Evolutionary conservation across 1,140 invertebrate species (phyloP), one percentile per base, ranked within the genome.

Genomic region (Rhizoglyphus robini): DNA sequence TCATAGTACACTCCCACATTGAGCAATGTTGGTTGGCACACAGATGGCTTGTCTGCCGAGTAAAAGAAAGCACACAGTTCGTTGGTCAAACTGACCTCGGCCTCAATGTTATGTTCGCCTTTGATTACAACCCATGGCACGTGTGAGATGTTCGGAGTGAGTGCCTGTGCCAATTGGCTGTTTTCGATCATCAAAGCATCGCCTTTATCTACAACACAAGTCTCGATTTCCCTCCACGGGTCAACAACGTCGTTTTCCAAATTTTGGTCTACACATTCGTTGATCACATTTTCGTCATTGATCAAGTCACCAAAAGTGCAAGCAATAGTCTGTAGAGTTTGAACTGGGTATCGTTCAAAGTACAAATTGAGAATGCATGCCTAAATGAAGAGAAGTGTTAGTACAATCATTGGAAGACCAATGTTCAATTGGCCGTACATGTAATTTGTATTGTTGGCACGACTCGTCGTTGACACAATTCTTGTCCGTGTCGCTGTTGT

Each of bases 61-160:
- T 30, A 32, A 32, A 34, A 66, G 4, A 61, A 11, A 66, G 64
- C 63, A 36, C 65, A 66, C 32, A 66, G 4, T 5, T 59, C 15
- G 23, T 27, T 59, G 20, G n/a, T 59, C 15, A 66, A 27, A 66
- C 65, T 59, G 27, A 29, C 13, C 32, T 66, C 65, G 13, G 30
- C 61, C 27, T 30, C 61, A 34, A n/a, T 11, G 20, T n/a, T 67
- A 38, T 66, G 65, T n/a, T 63, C 4, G 18, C 30, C 63, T 4
- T 66, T 41, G 18, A 66, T 31, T 18, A 27, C 36, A 13, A 66
- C 29, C 65, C 65, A 66, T 31, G 65, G 65, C 30, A 48, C 31
- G 65, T 66, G 51, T 11, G 2, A n/a, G 8, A 66, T 23, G n/a
- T 18, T 11, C 27, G 65, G 65, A 27, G 5, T 23, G 5, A n/a